Conservation (phyloP, 2,888 invertebrate genomes). For the Laothoe populi region DNA sequence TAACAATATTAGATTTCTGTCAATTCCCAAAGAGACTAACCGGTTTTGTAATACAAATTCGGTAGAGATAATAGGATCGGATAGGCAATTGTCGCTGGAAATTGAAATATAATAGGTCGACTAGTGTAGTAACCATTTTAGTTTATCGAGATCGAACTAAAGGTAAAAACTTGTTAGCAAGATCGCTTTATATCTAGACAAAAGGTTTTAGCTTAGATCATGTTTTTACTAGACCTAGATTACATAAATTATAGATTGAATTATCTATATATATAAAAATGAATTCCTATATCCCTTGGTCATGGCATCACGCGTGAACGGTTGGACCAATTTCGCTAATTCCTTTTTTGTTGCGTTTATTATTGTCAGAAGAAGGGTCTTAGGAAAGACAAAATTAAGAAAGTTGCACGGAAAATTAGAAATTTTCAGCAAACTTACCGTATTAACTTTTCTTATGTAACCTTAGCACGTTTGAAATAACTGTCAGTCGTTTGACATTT, state of each 20-base stretch:
- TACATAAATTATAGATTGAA: not conserved
- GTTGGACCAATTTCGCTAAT: too few species aligned
- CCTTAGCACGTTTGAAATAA: too few species aligned
- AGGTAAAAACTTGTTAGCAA: constrained; percentile 4
- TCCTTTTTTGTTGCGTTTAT: too few species aligned
- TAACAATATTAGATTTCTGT: not conserved
- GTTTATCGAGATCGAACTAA: constrained; percentile 13
- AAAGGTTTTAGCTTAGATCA: constrained; percentile 12
- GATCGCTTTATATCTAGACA: not conserved
- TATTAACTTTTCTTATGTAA: too few species aligned
- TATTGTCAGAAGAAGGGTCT: too few species aligned
- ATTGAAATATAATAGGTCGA: constrained; percentile 15
- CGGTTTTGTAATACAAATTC: constrained; percentile 5
- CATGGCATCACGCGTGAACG: too few species aligned
- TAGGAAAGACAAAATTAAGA: too few species aligned
- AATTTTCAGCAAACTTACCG: not conserved
- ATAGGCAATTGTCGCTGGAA: constrained; percentile 9
- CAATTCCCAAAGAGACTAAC: not conserved
- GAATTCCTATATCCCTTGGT: too few species aligned
- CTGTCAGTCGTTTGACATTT: too few species aligned
- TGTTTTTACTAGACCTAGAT: not conserved
- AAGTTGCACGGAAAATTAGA: too few species aligned
- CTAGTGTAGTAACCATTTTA: not conserved
- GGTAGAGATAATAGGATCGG: not conserved
- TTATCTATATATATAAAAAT: too few species aligned